Conservation (phyloP, 2,113 vertebrate species). For the Atractosteus spatula region DNA sequence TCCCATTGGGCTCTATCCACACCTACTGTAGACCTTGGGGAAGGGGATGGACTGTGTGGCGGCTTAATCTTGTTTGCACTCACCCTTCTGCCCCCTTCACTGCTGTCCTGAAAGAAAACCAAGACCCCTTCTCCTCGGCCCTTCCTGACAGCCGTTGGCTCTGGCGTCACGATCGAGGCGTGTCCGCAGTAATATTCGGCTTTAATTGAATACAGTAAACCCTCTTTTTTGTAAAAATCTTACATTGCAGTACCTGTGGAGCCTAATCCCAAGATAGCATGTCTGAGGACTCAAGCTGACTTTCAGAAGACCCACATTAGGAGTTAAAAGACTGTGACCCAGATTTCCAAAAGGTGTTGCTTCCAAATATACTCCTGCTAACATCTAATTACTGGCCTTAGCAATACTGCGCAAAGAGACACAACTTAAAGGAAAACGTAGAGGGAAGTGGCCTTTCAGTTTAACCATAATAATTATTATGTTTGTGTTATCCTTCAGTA, state of each 20-base stretch:
- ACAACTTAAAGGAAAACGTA: conserved; percentile 53
- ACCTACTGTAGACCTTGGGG: no score
- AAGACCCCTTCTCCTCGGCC: no score
- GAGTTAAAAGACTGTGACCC: conserved; percentile 2
- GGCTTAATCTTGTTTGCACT: no score
- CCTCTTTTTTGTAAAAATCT: no score
- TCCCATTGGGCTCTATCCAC: no score
- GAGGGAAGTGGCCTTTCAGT: conserved; percentile 45
- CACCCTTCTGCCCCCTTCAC: no score
- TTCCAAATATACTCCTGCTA: conserved; percentile 1
- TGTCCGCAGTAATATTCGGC: no score
- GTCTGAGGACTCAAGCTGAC: conserved; percentile 10
- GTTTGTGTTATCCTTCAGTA: conserved; percentile 61
- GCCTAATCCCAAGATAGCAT: conserved; percentile 1
- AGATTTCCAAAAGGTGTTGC: conserved; percentile 8
- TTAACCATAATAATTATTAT: conserved; percentile 29
- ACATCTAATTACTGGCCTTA: conserved; percentile 5
- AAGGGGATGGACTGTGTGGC: no score
- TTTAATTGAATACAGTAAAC: no score
- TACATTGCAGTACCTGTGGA: neutral
- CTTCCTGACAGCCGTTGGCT: no score
- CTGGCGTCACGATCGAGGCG: no score
- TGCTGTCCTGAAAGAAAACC: no score
- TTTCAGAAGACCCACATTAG: conserved; percentile 4
- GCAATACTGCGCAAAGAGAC: conserved; percentile 14